Percentiles rank a stretch among this genome's conserved stretches.
phyloP scores from a whole-genome alignment of 2,797 vertebrate species.

The Myripristis murdjan region DNA sequence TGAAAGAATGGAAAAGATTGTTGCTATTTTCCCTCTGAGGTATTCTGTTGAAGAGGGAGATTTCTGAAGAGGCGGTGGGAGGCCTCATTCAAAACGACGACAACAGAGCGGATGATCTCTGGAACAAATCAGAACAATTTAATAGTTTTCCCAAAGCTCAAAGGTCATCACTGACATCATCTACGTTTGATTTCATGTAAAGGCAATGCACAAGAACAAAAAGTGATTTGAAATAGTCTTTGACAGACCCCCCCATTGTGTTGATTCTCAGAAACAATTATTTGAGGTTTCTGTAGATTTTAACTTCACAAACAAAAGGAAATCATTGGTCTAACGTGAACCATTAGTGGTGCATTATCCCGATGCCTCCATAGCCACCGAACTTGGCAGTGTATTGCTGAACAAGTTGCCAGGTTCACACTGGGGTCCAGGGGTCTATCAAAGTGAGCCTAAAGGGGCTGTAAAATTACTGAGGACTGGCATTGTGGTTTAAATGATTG shows the following conservation, averaged over 20 bases:
- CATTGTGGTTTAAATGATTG: constrained; percentile 82
- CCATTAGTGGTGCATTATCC: constrained; percentile 72
- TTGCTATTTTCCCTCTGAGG: constrained; percentile 12
- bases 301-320: constrained; percentile 50
- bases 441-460: constrained; percentile 71
- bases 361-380: constrained; percentile 55
- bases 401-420: constrained; percentile 75
- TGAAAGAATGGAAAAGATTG: constrained; percentile 14
- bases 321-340: constrained; percentile 58
- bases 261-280: constrained; percentile 50
- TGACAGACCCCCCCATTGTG: constrained; percentile 4
- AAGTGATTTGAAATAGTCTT: constrained; percentile 3
- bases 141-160: background rate
- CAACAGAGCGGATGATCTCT: background rate
- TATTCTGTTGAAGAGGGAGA: constrained; percentile 8
- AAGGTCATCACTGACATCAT: background rate
- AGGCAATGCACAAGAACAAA: background rate
- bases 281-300: constrained; percentile 13
- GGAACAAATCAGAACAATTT: no score
- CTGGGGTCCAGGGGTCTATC: constrained; percentile 61
- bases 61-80: background rate
- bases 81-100: background rate
- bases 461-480: constrained; percentile 82
- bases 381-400: constrained; percentile 57
- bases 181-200: constrained; percentile 5